These are phyloP conservation scores for Cisticola juncidis DNA, from an alignment of 2,113 vertebrate genomes.

Conservation along the genomic window DNA sequence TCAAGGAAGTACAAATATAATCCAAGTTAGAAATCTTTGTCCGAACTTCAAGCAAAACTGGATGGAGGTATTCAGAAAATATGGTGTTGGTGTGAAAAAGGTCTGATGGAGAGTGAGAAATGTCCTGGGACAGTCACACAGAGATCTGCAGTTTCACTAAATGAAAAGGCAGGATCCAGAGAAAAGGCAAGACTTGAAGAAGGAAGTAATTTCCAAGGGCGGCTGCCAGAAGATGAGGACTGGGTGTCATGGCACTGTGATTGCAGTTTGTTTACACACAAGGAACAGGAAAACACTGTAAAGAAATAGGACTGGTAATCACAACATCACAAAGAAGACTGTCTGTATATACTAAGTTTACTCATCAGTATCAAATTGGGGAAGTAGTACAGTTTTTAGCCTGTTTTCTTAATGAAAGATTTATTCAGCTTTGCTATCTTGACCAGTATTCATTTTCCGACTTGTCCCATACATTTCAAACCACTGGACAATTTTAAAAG, in stretches of 20 bases:
- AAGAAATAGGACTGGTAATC: neutral
- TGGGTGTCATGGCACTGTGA: neutral
- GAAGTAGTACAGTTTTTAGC: neutral
- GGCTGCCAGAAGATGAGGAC: neutral
- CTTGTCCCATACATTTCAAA: neutral
- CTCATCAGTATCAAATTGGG: accelerated
- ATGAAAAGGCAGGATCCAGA: neutral
- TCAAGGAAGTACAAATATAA: neutral
- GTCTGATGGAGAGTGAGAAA: neutral
- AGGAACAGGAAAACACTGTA: neutral
- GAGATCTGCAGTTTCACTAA: neutral
- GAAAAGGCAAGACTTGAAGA: neutral
- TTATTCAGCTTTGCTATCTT: neutral
- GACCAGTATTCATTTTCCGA: neutral
- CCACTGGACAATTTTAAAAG: neutral
- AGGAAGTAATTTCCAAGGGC: neutral
- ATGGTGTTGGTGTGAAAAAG: neutral
- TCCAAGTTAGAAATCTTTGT: neutral
- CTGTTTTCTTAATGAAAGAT: neutral
- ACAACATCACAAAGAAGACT: neutral
- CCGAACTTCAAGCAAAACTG: neutral
- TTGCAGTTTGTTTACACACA: neutral
- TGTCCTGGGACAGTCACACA: neutral
- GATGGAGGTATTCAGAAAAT: neutral
- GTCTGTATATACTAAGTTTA: neutral